Percentiles rank a stretch among this genome's conserved stretches.
These are phyloP conservation scores for Cirrhinus molitorella DNA, from an alignment of 2,797 vertebrate species.

Conservation along the genomic window DNA sequence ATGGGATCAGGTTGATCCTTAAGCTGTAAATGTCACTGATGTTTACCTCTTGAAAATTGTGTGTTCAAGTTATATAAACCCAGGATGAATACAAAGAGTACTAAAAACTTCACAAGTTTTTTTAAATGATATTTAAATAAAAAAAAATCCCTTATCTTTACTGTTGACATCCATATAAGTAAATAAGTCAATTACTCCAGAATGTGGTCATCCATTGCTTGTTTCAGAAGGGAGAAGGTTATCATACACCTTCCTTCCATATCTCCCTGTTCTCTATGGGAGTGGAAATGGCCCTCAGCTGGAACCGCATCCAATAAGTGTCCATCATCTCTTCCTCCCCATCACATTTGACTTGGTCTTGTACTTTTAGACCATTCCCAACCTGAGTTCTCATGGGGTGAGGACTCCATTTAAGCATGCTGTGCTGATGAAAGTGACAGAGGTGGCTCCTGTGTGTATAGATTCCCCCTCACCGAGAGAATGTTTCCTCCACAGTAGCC, in stretches of 20 bases:
- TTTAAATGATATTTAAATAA: too few species aligned
- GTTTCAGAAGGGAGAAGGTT: neutral
- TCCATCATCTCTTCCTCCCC: conserved; percentile 13
- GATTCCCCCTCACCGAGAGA: conserved; percentile 16
- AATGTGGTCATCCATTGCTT: neutral
- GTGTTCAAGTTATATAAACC: too few species aligned
- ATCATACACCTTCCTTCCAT: neutral
- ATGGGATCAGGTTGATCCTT: too few species aligned
- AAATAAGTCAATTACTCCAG: too few species aligned
- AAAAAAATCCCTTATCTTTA: too few species aligned
- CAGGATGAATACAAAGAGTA: too few species aligned
- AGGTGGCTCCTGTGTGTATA: neutral
- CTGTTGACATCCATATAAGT: too few species aligned
- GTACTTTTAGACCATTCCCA: conserved; percentile 33
- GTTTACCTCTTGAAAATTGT: too few species aligned
- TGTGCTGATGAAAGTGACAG: conserved; percentile 22
- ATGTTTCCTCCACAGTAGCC: neutral
- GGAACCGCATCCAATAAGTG: conserved; percentile 2
- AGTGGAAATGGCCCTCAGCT: conserved; percentile 15
- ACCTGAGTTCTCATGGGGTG: conserved; percentile 3
- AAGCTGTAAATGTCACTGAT: too few species aligned
- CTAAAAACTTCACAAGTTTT: too few species aligned
- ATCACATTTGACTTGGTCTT: conserved; percentile 16
- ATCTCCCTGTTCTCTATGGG: neutral
- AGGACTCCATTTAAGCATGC: conserved; percentile 40